A percentile compares a stretch with the other conserved stretches of the same genome.
phyloP scores from a whole-genome alignment of 2,113 vertebrate species.

The Sceloporus tristichus region DNA sequence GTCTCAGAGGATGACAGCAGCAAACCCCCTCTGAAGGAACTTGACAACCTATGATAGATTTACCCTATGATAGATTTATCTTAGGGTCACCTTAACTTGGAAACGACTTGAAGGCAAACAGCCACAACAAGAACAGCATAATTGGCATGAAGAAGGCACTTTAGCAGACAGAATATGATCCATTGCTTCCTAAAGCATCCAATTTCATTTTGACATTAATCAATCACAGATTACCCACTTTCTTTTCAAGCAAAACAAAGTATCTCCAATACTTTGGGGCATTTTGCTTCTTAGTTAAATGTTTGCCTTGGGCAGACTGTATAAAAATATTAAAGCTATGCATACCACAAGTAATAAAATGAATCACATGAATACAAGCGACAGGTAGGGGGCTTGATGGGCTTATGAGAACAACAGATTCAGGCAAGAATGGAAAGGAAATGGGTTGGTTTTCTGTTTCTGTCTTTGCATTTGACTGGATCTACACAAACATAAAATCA shows the following conservation, averaged over 20 bases:
- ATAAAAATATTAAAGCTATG: not conserved
- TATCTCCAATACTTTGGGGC: not conserved
- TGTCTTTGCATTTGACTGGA: not conserved
- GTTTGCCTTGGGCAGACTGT: too few species aligned
- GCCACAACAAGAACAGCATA: not conserved
- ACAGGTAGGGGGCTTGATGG: not conserved
- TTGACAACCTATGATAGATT: too few species aligned
- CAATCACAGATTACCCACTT: not conserved
- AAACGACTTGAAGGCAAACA: too few species aligned
- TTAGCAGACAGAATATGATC: not conserved
- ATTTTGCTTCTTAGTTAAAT: not conserved
- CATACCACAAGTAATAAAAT: not conserved
- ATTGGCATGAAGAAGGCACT: too few species aligned
- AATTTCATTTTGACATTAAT: not conserved
- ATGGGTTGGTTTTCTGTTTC: not conserved
- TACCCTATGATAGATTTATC: too few species aligned
- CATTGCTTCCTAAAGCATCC: not conserved
- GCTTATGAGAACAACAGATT: not conserved
- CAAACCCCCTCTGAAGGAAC: too few species aligned
- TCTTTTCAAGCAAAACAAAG: conserved; percentile 7
- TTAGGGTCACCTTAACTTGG: too few species aligned
- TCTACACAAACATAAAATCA: not conserved
- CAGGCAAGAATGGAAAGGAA: not conserved
- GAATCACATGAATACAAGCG: not conserved
- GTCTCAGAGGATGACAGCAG: too few species aligned